Base-by-base conservation (phyloP, 2,888 invertebrate genomes). In the Chaetogeoica ovagalla region DNA sequence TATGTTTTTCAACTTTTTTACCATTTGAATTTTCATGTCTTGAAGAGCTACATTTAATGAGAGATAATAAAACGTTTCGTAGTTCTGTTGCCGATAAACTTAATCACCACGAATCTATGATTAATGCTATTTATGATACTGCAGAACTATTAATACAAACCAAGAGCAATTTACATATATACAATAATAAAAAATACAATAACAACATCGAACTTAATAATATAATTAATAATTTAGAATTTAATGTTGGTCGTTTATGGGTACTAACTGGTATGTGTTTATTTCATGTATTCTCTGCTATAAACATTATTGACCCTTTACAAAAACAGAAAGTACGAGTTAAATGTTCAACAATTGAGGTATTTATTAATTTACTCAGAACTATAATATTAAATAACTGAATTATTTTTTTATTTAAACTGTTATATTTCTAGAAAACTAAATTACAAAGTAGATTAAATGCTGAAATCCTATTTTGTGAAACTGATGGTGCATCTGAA, bases 211-310 rank as follows among this genome's bases (percentile, higher is more conserved):
- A 69, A 60, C 30, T n/a, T 52, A 15, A 52, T 52, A 63, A 55
- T 30, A 30, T 71, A 55, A 79, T 7, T n/a, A 71, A 19, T 57
- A 55, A 71, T 43, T 37, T 79, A 63, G 23, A 63, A 57, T 71
- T 63, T 65, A 79, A 43, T 65, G 37, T 43, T 15, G 71, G 79
- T 19, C 71, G 57, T 5, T 79, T 79, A 43, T 79, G 79, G 79
- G 39, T 79, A 57, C 19, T 79, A 17, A 71, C 43, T 17, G 79
- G 79, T 11, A 79, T 79, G 79, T 71, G 63, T 8, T 71, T 71
- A 57, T 63, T 79, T 62, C 71, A 79, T 57, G n/a, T 79, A n/a
- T 71, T 71, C 21, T 65, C 43, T 43, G 39, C 63, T 19, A 23
- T 79, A 17, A n/a, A 57, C 23, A 13, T 69, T 23, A 63, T 79